phyloP scores from a whole-genome alignment of 2,888 invertebrate genomes.

The Euclidia mi region DNA sequence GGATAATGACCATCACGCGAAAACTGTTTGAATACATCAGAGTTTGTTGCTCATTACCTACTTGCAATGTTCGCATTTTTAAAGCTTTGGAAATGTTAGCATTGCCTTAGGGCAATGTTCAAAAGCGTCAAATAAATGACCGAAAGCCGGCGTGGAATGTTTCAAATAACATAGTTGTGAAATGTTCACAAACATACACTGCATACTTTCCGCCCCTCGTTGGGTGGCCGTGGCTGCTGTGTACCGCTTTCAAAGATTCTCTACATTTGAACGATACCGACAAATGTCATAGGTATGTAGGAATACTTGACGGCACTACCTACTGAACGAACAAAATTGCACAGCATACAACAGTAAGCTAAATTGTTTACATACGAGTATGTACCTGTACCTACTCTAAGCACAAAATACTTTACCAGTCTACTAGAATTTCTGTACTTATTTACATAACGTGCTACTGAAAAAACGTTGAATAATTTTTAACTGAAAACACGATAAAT shows the following conservation, averaged over 20 bases:
- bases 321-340: conserved; percentile 36
- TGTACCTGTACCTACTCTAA: no score
- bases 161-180: conserved; percentile 65
- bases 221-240: conserved; percentile 31
- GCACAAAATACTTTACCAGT: no score
- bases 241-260: conserved; percentile 71
- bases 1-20: not conserved
- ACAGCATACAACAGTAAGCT: not conserved
- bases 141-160: conserved; percentile 57
- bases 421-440: conserved; percentile 27
- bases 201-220: conserved; percentile 55
- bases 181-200: conserved; percentile 61
- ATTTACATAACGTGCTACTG: conserved; percentile 24
- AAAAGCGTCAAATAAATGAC: conserved; percentile 50
- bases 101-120: conserved; percentile 20
- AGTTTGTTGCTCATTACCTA: not conserved
- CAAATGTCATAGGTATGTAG: conserved; percentile 46
- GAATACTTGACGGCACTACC: conserved; percentile 40
- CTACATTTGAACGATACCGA: conserved; percentile 57
- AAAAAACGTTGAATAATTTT: conserved; percentile 1
- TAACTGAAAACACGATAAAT: not conserved
- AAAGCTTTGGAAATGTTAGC: conserved; percentile 17
- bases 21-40: not conserved
- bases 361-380: not conserved
- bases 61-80: conserved; percentile 9